phyloP scores from a whole-genome alignment of 2,113 vertebrate species.

The Anarrhichthys ocellatus region DNA sequence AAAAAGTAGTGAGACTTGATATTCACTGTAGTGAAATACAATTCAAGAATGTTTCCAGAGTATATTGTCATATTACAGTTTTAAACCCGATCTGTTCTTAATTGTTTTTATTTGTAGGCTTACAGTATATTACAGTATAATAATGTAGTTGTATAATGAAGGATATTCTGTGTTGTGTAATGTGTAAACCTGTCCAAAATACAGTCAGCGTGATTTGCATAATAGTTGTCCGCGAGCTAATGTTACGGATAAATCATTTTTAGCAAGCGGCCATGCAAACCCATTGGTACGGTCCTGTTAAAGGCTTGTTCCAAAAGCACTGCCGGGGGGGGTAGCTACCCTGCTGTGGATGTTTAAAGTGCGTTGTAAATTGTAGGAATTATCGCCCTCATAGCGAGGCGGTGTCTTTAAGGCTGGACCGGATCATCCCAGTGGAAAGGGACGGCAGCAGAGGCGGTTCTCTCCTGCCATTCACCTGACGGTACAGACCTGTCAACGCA shows the following conservation, averaged over 20 bases:
- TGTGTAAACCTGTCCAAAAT: neutral
- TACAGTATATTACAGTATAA: neutral
- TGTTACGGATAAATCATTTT: neutral
- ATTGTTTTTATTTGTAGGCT: too few relatives aligned
- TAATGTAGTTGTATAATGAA: neutral
- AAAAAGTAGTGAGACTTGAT: neutral
- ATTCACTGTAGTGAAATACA: neutral
- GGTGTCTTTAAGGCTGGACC: constrained; percentile 64
- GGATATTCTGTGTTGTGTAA: neutral
- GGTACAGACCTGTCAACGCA: neutral
- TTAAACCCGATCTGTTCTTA: neutral
- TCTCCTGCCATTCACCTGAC: neutral
- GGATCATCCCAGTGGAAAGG: constrained; percentile 15
- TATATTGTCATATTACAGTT: neutral
- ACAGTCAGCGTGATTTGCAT: neutral
- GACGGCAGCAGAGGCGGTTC: constrained; percentile 14
- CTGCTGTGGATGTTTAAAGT: neutral
- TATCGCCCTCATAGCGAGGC: neutral
- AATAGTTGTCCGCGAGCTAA: neutral
- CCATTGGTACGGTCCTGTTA: neutral
- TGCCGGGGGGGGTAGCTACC: neutral
- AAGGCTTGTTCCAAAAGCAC: neutral
- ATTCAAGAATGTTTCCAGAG: neutral
- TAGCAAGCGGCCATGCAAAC: too few relatives aligned
- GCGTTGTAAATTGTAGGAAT: neutral